Conservation (phyloP, 2,113 vertebrate species). For the Rhabdomys dilectus region DNA sequence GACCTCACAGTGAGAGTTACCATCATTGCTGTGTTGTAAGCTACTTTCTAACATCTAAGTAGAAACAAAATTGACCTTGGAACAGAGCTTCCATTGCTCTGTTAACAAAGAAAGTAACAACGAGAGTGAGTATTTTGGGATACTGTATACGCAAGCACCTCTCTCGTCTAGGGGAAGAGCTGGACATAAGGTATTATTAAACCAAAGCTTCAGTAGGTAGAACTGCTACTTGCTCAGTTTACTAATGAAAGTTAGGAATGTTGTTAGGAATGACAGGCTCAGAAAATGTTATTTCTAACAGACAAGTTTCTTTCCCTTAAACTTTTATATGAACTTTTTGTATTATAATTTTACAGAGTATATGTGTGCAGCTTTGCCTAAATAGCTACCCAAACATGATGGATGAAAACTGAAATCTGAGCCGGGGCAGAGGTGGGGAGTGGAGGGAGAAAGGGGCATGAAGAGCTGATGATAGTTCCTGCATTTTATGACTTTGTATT, state of each 20-base stretch:
- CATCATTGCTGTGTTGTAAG: not conserved
- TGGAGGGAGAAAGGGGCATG: not conserved
- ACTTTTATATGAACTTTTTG: not conserved
- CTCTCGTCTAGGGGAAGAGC: not conserved
- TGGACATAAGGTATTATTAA: constrained; percentile 15
- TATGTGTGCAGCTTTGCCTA: not conserved
- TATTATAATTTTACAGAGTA: not conserved
- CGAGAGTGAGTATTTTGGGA: not conserved
- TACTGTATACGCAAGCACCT: too few relatives aligned
- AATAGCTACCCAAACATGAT: not conserved
- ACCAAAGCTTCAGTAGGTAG: not conserved
- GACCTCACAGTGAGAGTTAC: not conserved
- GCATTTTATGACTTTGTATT: not conserved
- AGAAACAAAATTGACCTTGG: not conserved
- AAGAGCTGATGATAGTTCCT: not conserved
- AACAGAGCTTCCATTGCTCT: constrained; percentile 6
- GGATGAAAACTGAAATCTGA: constrained; percentile 2
- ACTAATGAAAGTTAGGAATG: not conserved
- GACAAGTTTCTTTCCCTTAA: not conserved
- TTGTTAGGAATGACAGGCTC: not conserved
- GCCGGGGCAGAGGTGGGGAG: not conserved
- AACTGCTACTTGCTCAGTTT: not conserved
- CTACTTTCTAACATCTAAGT: constrained; percentile 53
- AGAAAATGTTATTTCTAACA: constrained; percentile 4
- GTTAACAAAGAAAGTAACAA: not conserved